Evolutionary conservation across 2,113 vertebrate species (phyloP), one percentile per base, ranked within the genome.

Genomic region (Equus przewalskii): DNA sequence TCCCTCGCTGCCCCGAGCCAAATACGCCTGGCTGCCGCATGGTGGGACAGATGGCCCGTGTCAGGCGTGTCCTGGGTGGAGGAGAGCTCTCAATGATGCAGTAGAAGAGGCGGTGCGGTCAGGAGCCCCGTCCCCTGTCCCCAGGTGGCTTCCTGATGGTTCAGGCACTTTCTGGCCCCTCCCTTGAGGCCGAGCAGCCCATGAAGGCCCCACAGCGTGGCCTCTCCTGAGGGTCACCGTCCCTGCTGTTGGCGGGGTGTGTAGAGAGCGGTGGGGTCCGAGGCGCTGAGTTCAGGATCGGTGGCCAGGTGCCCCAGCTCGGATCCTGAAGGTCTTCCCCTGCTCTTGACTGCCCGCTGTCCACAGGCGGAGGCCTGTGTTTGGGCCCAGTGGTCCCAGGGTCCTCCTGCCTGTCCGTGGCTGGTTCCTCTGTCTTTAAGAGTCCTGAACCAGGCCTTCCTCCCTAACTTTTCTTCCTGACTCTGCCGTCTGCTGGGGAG

Each of bases 401-500:
- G 56, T 44, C 28, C 56, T 64, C 82, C 51, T 1, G 1, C n/a
- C 41, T 28, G 14, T 51, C 24, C 14, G 49, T 33, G 54, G 36
- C 1, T 11, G 19, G 56, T 21, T 22, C 44, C 41, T 72, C 6
- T 3, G 18, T 54, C 41, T 95, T 56, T 21, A 26, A 7, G 24
- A 41, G 41, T 49, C 18, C 18, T 6, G 8, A 16, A 51, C 14
- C 3, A 15, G 51, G 28, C 67, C n/a, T 82, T 54, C 21, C 26
- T 70, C n/a, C 6, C 13, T 0, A 28, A 62, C 44, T 24, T 44
- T 92, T 65, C 19, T 36, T 8, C 58, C 76, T 56, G 58, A 56
- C 30, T 21, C 26, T 1, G 8, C 13, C 15, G 0, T 24, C 36
- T 4, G 11, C 56, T 16, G 5, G 46, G 19, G 51, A 30, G 26